phyloP scores from a whole-genome alignment of 2,113 vertebrate genomes.

The Psophia crepitans region DNA sequence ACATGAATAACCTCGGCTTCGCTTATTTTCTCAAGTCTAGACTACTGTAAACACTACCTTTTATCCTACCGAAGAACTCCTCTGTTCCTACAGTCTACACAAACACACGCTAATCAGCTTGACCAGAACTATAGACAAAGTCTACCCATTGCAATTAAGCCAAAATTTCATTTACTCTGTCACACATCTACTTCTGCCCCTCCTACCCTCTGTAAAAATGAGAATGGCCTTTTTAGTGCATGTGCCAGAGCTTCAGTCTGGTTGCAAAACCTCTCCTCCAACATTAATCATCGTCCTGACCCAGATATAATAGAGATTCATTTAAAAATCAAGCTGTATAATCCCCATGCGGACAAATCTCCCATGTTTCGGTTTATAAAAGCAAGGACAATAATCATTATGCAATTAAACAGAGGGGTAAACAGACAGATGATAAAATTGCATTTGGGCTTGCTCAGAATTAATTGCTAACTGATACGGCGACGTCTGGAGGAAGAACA shows the following conservation, averaged over 20 bases:
- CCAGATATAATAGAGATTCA: neutral
- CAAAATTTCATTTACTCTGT: neutral
- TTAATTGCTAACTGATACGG: neutral
- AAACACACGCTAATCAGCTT: neutral
- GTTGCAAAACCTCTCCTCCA: neutral
- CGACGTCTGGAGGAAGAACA: neutral
- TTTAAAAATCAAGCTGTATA: neutral
- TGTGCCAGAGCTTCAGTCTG: neutral
- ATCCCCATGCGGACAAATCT: neutral
- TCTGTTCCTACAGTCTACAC: neutral
- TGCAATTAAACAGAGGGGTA: neutral
- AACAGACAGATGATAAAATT: neutral
- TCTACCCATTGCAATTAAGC: neutral
- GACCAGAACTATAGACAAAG: neutral
- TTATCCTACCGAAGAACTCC: neutral
- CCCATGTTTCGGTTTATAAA: neutral
- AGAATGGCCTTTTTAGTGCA: neutral
- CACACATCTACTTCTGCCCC: neutral
- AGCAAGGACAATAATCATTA: neutral
- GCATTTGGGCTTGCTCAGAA: neutral
- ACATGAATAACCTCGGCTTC: accelerated
- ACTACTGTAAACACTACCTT: neutral
- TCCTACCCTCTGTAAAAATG: neutral
- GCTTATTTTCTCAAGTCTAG: neutral
- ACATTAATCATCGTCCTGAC: neutral